A percentile compares a stretch with the other conserved stretches of the same genome.
Evolutionary conservation across 2,888 invertebrate species (phyloP).

Genomic region (Drosophila kanekoi): DNA sequence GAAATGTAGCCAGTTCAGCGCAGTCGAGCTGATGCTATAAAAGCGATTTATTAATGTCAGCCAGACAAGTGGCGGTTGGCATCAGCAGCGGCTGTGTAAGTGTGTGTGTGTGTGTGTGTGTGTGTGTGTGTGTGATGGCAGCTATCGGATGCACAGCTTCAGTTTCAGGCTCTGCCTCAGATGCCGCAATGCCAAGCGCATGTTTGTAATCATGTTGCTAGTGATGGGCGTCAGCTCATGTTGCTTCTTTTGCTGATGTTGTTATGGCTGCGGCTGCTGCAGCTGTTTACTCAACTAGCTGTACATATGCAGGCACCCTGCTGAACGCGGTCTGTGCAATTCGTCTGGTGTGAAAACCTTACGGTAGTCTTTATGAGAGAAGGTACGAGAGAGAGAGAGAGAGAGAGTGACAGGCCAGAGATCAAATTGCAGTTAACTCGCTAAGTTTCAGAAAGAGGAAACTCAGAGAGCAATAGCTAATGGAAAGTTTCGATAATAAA

Average conservation of each 20-base stretch:
- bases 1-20: slow-evolving; percentile 46
- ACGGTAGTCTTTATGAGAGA: neutral
- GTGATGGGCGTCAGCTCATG: slow-evolving; percentile 68
- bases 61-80: slow-evolving; percentile 70
- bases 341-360: slow-evolving; percentile 4
- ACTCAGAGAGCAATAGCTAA: slow-evolving; percentile 5
- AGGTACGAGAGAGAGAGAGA: neutral
- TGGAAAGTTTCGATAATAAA: slow-evolving; percentile 7
- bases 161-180: slow-evolving; percentile 18
- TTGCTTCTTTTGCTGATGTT: slow-evolving; percentile 51
- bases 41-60: slow-evolving; percentile 81
- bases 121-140: slow-evolving; percentile 10
- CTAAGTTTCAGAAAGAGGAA: neutral
- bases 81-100: slow-evolving; percentile 28
- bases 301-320: slow-evolving; percentile 6
- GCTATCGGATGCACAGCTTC: slow-evolving; percentile 41
- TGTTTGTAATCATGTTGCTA: slow-evolving; percentile 73
- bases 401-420: neutral
- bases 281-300: slow-evolving; percentile 51
- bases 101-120: neutral
- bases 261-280: slow-evolving; percentile 34
- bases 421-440: neutral
- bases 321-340: slow-evolving; percentile 12
- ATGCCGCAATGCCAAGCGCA: slow-evolving; percentile 49
- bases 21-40: slow-evolving; percentile 66